Percentiles rank a stretch among this genome's conserved stretches.
phyloP scores from a whole-genome alignment of 2,113 vertebrate species.

The Typhlomys cinereus region DNA sequence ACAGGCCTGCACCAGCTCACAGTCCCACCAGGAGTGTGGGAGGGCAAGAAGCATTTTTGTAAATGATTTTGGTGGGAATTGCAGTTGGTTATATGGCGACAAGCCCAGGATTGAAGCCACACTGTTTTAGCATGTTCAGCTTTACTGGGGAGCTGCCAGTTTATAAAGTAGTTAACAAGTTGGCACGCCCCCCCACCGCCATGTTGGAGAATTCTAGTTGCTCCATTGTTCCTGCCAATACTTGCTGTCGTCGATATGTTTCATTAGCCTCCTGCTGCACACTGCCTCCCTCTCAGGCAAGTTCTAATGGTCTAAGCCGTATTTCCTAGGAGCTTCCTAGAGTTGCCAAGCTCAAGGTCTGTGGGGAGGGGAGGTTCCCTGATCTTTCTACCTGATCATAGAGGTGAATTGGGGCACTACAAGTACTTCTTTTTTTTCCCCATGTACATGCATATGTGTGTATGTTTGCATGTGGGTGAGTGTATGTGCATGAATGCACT shows the following conservation, averaged over 20 bases:
- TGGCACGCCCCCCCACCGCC: neutral
- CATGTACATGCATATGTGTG: too few species aligned
- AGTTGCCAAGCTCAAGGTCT: neutral
- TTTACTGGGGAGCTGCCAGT: neutral
- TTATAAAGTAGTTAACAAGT: neutral
- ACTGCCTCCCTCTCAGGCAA: neutral
- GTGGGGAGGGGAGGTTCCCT: neutral
- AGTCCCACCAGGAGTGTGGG: neutral
- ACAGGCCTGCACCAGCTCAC: neutral
- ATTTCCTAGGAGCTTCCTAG: neutral
- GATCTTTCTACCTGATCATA: neutral
- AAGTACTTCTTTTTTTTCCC: neutral
- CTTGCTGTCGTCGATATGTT: neutral
- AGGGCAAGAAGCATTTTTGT: neutral
- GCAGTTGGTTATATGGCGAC: neutral
- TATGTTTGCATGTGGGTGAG: too few species aligned
- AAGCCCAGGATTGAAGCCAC: neutral
- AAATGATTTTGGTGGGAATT: neutral
- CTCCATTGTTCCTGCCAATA: neutral
- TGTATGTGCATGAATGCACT: too few species aligned
- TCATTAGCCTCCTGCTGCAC: neutral
- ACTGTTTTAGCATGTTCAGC: neutral
- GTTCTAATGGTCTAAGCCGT: neutral
- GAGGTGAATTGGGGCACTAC: neutral
- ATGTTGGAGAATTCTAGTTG: neutral